Evolutionary conservation across 2,888 invertebrate species (phyloP), one percentile per base, ranked within the genome.

Genomic region (Amphipoea lucens): DNA sequence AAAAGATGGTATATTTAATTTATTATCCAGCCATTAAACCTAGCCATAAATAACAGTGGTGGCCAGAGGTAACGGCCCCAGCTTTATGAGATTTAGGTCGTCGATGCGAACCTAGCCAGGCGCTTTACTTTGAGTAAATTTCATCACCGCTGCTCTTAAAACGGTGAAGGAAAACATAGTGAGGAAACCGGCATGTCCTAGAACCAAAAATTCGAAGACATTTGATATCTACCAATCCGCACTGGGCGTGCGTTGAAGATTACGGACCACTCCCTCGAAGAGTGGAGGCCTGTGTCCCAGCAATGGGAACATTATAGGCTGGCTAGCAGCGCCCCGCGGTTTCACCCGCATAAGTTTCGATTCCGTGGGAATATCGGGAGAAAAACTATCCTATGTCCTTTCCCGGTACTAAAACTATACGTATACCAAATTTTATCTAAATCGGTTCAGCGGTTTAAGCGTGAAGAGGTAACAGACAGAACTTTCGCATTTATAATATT

Each of bases 1-100:
- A 66, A 79, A 83, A 71, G 11, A 36, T 45, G 42, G 17, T 60
- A 42, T 84, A 48, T 4, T 3, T 12, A 36, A 84, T 79, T 80
- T 60, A 82, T 71, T 62, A 65, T 60, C 40, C 4, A 17, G 36
- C 23, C 60, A 54, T 73, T 69, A 79, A 73, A 23, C 62, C 62
- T 48, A 54, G 54, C 54, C 20, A 20, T 54, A 54, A 54, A 54
- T 54, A 54, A 54, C 54, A 57, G 23, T 23, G 9, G 23, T 23
- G 57, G 9, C 23, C 23, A 57, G 23, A 57, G 23, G 57, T 9
- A 57, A 9, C 3, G 9, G 23, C 23, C 11, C 23, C 57, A 4
- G 11, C 4, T 9, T 36, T 11, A 57, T 9, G 23, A 54, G 7
- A 20, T 48, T 0, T 20, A 57, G 23, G 23, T 23, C 9, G 57